Base-by-base conservation (phyloP, 2,888 invertebrate species). In the Penaeus monodon region DNA sequence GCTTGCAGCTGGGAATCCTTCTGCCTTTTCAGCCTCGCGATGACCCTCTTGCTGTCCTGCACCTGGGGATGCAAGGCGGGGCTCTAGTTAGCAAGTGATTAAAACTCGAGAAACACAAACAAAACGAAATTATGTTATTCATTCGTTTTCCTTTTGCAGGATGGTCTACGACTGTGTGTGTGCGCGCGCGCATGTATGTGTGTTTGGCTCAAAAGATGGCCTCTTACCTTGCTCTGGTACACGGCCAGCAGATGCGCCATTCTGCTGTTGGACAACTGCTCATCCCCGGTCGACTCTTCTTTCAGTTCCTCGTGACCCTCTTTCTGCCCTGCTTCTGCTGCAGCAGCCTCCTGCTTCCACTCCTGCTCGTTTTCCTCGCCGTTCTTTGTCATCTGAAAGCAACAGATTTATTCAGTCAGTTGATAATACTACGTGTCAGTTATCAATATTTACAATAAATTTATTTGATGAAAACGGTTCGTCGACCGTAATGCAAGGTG, bases 1-100 rank as follows among this genome's bases (percentile, higher is more conserved):
- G 77, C 81, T n/a, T 89, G 85, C 33, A 89, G 77, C 49, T 88
- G 88, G 24, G 88, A 49, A 76, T 89, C 89, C 74, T 88, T 88
- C 44, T 89, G 88, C 20, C 86, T 57, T 49, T 82, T 85, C 64
- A 88, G 66, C 49, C 81, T 73, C 14, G 81, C 66, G 66, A 88
- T 85, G 22, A 84, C 78, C 14, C 88, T 81, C 33, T 85, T 85
- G 74, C 78, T 84, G 73, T 86, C 86, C 44, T 83, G 86, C 33
- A 89, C 84, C 89, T 89, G 14, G 14, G 49, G 49, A 6, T 44
- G 14, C 49, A 12, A 49, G 14, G 10, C 49, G 49, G 10, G 49
- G 14, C 14, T 49, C 12, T 12, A 12, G 10, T 49, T 49, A 49
- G 79, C 24, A 88, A 77, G 20, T 49, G 70, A 49, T 66, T 17